Percentiles rank a stretch among this genome's conserved stretches.
These are phyloP conservation scores for Drosophila seguyi DNA, from an alignment of 1,140 invertebrate species.

Conservation along the genomic window DNA sequence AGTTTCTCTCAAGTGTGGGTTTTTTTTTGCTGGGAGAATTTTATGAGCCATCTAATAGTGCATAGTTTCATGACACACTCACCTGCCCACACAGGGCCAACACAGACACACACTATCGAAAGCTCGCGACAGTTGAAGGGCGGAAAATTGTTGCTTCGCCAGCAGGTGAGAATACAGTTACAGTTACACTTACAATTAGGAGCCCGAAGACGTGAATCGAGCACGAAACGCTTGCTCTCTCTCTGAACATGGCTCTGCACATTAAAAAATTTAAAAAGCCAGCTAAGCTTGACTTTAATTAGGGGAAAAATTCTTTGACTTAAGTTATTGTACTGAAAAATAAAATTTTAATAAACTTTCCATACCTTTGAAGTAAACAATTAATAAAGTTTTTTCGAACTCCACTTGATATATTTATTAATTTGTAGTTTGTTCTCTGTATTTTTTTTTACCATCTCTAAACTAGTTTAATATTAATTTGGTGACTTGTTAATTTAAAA, in stretches of 20 bases:
- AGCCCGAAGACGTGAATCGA: conserved; percentile 36
- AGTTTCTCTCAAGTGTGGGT: not conserved
- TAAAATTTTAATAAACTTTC: no score
- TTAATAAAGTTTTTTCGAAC: not conserved
- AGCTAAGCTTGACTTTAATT: not conserved
- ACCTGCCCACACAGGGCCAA: conserved; percentile 20
- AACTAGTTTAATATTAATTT: not conserved
- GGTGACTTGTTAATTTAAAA: not conserved
- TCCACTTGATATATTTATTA: no score
- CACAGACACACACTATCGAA: conserved; percentile 6
- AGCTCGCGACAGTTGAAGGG: conserved; percentile 22
- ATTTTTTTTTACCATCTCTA: not conserved
- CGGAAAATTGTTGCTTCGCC: conserved; percentile 75
- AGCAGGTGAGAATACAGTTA: conserved; percentile 31
- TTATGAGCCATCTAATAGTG: conserved; percentile 43
- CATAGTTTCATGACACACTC: conserved; percentile 32
- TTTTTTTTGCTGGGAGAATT: conserved; percentile 21
- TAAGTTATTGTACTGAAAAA: conserved; percentile 1
- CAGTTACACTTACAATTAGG: conserved; percentile 30
- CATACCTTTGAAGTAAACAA: not conserved
- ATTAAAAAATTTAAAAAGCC: not conserved
- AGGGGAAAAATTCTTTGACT: not conserved
- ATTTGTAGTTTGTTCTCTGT: not conserved
- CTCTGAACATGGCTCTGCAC: conserved; percentile 12
- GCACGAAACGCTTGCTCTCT: conserved; percentile 15